These are phyloP conservation scores for Paraescarpia echinospica DNA, from an alignment of 1,140 invertebrate species.

Conservation along the genomic window DNA sequence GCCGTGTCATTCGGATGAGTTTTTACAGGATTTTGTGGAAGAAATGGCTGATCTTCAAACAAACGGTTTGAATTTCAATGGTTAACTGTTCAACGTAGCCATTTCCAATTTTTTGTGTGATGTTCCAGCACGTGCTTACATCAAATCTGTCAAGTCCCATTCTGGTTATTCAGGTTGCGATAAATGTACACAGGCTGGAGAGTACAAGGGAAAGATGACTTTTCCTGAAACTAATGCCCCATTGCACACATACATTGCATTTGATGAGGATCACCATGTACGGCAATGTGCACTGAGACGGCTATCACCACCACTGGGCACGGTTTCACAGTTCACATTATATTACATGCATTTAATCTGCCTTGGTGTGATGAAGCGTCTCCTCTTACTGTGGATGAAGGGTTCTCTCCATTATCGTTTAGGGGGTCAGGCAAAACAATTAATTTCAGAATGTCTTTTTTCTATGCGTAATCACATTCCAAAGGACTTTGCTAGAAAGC, in stretches of 20 bases:
- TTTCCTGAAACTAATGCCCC: slow-evolving; percentile 33
- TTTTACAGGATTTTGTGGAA: slow-evolving; percentile 10
- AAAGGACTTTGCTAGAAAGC: too few species aligned
- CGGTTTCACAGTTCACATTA: not conserved
- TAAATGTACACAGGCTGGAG: slow-evolving; percentile 32
- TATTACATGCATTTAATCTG: too few species aligned
- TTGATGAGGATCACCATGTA: slow-evolving; percentile 25
- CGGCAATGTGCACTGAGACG: not conserved
- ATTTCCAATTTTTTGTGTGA: slow-evolving; percentile 26
- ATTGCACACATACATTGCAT: slow-evolving; percentile 36
- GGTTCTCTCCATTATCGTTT: slow-evolving; percentile 33
- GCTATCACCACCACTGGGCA: not conserved
- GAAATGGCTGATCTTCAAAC: slow-evolving; percentile 13
- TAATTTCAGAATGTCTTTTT: too few species aligned
- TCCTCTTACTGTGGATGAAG: slow-evolving; percentile 35
- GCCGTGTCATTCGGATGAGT: not conserved
- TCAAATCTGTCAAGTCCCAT: slow-evolving; percentile 24
- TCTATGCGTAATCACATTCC: too few species aligned
- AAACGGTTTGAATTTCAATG: slow-evolving; percentile 2
- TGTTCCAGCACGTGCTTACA: slow-evolving; percentile 24
- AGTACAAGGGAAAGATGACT: slow-evolving; percentile 32
- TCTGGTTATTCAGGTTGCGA: slow-evolving; percentile 39
- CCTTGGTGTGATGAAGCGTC: slow-evolving; percentile 20
- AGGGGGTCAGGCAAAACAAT: slow-evolving; percentile 45
- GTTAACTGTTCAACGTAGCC: not conserved